Base-by-base conservation (phyloP, 2,797 vertebrate species). In the Syndactyla subalaris region DNA sequence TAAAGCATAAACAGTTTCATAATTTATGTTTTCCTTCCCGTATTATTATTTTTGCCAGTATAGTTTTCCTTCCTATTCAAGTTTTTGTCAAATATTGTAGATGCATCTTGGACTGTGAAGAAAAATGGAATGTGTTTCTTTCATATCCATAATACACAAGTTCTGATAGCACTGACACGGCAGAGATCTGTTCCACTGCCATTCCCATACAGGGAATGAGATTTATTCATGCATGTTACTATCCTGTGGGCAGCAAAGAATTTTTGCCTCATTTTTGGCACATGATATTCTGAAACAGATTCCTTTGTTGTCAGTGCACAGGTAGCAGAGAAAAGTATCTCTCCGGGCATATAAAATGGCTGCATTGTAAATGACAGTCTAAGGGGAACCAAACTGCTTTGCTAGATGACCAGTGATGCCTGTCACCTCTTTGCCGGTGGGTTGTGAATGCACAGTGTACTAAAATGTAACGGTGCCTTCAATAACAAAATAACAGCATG, bases 341-440 rank as follows among this genome's bases (percentile, higher is more conserved):
- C 67, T 91, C 52, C 1, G 1, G 65, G 74, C 48, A 11, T 29
- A 24, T 78, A 57, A 94, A 96, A 55, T 87, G 65, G 26, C 74
- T 95, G 61, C 41, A 36, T 88, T 92, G 55, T 78, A 86, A 93
- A 93, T 74, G 74, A 27, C 71, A 80, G 24, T 68, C 41, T 88
- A 58, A 96, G 61, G 76, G 57, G 72, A 96, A 45, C 70, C 7
- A 22, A 86, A 72, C 76, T 74, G 48, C 79, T 91, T 92, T 92
- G 62, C 65, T 85, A 70, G 91, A 94, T 93, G 95, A 73, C 95
- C 95, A 78, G 91, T 72, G 92, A 84, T 72, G 85, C 85, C 62
- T 93, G 79, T 93, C 89, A 48, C 95, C 79, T 81, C 67, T 86
- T 94, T 94, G 82, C 85, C 23, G 0, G 48, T 89, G 87, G 89